These are phyloP conservation scores for Penaeus japonicus DNA, from an alignment of 1,140 invertebrate genomes.

Conservation along the genomic window DNA sequence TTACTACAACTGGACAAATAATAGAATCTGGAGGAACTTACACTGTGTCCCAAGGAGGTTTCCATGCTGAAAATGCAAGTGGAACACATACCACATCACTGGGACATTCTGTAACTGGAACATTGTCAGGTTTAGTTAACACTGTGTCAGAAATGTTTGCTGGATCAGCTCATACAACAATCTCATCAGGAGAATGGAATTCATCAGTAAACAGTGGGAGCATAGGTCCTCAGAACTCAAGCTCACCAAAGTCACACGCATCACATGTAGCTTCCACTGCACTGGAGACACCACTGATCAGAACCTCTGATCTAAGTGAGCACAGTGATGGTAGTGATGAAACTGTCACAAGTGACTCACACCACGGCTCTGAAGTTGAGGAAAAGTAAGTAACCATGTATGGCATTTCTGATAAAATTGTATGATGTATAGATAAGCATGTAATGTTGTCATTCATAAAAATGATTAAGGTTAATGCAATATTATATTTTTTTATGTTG, in stretches of 20 bases:
- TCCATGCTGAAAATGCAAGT: not conserved
- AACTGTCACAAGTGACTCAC: slow-evolving; percentile 33
- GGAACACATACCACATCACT: not conserved
- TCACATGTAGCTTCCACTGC: not conserved
- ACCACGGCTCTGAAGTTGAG: slow-evolving; percentile 17
- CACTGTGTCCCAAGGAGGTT: not conserved
- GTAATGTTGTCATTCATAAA: too few relatives aligned
- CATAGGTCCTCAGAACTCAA: not conserved
- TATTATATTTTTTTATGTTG: too few relatives aligned
- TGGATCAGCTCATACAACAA: not conserved
- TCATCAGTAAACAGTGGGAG: not conserved
- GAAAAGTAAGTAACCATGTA: slow-evolving; percentile 32
- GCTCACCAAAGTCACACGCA: not conserved
- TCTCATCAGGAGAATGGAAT: not conserved
- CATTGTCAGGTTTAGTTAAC: slow-evolving; percentile 3
- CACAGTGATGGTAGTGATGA: slow-evolving; percentile 40
- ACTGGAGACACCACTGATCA: slow-evolving; percentile 11
- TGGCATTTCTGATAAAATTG: too few relatives aligned
- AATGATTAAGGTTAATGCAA: too few relatives aligned
- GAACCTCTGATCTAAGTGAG: slow-evolving; percentile 35
- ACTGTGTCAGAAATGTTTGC: not conserved
- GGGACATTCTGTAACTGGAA: not conserved
- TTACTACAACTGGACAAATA: not conserved
- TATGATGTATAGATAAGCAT: too few relatives aligned
- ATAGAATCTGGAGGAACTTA: slow-evolving; percentile 4